Evolutionary conservation across 2,888 invertebrate genomes (phyloP).

Genomic region (Catotricha subobsoleta): DNA sequence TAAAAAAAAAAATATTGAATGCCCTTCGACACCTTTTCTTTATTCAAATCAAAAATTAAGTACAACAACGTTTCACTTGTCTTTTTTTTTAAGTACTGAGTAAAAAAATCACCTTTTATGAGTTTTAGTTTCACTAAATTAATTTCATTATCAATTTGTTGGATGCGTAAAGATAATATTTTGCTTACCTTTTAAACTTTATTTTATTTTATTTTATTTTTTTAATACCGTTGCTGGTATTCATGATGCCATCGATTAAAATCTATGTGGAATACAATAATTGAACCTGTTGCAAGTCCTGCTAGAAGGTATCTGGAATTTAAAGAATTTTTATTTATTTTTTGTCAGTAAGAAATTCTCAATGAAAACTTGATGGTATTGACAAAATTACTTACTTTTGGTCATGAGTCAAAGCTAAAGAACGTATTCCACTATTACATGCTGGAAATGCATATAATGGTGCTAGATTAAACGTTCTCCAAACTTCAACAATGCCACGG

Average conservation of each 20-base stretch:
- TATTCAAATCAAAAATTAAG: too few relatives aligned
- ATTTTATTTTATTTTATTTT: neutral
- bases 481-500: slow-evolving; percentile 93
- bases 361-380: neutral
- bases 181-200: too few relatives aligned
- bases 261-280: slow-evolving; percentile 98
- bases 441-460: slow-evolving; percentile 95
- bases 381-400: slow-evolving; percentile 62
- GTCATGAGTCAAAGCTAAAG: slow-evolving; percentile 91
- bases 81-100: too few relatives aligned
- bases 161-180: too few relatives aligned
- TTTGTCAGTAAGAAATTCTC: neutral
- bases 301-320: slow-evolving; percentile 74
- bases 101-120: too few relatives aligned
- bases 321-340: slow-evolving; percentile 5
- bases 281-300: slow-evolving; percentile 91
- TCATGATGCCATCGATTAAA: slow-evolving; percentile 98
- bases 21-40: too few relatives aligned
- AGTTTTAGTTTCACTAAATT: too few relatives aligned
- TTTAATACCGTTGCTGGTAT: slow-evolving; percentile 82
- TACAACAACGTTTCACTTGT: too few relatives aligned
- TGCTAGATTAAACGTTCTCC: slow-evolving; percentile 93
- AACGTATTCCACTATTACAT: slow-evolving; percentile 86
- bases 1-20: too few relatives aligned
- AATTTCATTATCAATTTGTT: too few relatives aligned